phyloP scores from a whole-genome alignment of 2,113 vertebrate species.

The Psittacula cyanocephala region DNA sequence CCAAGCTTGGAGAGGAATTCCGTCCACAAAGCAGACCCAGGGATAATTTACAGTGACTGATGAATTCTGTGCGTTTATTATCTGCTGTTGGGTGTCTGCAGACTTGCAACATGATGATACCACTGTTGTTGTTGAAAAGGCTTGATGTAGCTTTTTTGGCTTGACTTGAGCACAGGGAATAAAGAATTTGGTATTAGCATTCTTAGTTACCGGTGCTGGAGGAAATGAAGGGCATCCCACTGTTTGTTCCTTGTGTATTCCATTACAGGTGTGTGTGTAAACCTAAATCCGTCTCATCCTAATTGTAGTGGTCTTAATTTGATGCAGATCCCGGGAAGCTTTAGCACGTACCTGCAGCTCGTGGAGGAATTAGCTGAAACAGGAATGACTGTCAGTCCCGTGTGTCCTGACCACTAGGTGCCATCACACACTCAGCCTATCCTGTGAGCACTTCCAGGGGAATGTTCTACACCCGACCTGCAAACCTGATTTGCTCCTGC shows the following conservation, averaged over 20 bases:
- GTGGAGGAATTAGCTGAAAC: background rate
- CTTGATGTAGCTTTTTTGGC: background rate
- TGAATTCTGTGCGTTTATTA: background rate
- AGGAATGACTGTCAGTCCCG: background rate
- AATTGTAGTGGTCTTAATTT: background rate
- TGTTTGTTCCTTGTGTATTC: background rate
- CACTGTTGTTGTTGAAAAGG: background rate
- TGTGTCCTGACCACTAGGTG: slow-evolving; percentile 49
- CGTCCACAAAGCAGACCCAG: rapidly evolving
- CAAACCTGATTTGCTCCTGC: background rate
- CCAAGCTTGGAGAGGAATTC: rapidly evolving
- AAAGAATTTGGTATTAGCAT: background rate
- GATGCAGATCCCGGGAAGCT: background rate
- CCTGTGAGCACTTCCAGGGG: background rate
- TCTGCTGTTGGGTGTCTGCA: background rate
- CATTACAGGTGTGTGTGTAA: background rate
- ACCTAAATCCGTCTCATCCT: background rate
- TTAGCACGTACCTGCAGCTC: background rate
- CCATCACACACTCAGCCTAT: background rate
- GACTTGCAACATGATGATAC: background rate
- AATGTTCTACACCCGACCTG: background rate
- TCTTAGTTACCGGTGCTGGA: background rate
- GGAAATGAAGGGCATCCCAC: background rate
- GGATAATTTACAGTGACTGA: background rate
- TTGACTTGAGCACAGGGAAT: background rate